Evolutionary conservation across 2,888 invertebrate species (phyloP), one percentile per base, ranked within the genome.

Genomic region (Cyrtodaria siliqua): DNA sequence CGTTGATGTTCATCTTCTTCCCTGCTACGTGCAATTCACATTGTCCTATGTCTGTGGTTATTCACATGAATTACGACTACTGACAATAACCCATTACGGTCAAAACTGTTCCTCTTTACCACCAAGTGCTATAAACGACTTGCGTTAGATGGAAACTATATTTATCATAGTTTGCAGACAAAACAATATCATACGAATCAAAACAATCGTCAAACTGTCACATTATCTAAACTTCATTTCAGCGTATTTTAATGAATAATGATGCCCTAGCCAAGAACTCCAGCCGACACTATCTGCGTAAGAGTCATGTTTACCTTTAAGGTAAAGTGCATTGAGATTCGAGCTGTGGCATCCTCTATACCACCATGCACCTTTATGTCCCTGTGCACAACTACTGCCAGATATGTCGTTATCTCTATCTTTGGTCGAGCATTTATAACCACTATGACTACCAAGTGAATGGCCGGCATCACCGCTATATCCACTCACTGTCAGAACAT

Each of bases 211-310:
- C 42, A 87, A 61, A 73, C 33, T 8, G 12, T 8, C 12, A 8
- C 33, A 33, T 33, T 24, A 62, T 23, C 86, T 47, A 9, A 91
- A 82, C 69, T 90, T 91, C 89, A 91, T 91, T 69, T 87, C 88
- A 0, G 86, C 85, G 20, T 69, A 72, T 64, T 86, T 86, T 33
- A 92, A 66, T 0, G 91, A 90, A 61, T 91, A 88, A 72, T 88
- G 79, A 63, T 88, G 84, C 6, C 91, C 91, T 27, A 84, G 84
- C 89, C 89, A 91, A 0, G 83, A 56, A 42, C 86, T 70, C 92
- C 92, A 92, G 82, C 88, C 88, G 33, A 92, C 82, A 6, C 91
- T 90, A 62, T 91, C 87, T 12, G 89, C 91, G 53, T 86, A 89
- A 8, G 86, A 78, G 2, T 81, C 77, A 38, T 88, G 88, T 38